Conservation (phyloP, 2,888 invertebrate genomes). For the Dolichopus griseipennis region DNA sequence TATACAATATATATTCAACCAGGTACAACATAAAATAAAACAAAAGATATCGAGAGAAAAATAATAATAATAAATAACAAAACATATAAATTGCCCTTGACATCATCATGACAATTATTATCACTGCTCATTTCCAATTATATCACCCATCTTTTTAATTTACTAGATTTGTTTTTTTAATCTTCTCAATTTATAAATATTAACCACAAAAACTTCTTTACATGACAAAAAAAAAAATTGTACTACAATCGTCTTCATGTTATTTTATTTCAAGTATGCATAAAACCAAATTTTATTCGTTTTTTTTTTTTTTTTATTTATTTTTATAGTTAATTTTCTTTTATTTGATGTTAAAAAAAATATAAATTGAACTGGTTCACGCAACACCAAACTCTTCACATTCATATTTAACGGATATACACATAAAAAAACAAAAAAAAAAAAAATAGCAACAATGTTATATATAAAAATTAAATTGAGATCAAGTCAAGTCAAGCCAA, state of each 20-base stretch:
- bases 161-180: not conserved
- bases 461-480: not conserved
- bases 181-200: not conserved
- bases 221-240: not conserved
- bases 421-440: too few relatives aligned
- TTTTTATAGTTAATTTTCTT: too few relatives aligned
- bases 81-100: not conserved
- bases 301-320: too few relatives aligned
- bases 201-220: not conserved
- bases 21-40: too few relatives aligned
- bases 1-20: too few relatives aligned
- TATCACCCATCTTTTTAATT: not conserved
- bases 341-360: not conserved
- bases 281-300: too few relatives aligned
- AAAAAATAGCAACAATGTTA: too few relatives aligned
- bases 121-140: not conserved
- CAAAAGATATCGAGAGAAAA: too few relatives aligned
- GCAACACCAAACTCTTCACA: not conserved
- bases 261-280: not conserved
- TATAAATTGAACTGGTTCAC: constrained; percentile 1
- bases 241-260: not conserved
- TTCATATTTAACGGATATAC: not conserved
- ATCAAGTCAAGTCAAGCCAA: not conserved
- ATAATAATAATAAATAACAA: not conserved
- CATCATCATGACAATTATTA: not conserved